These are phyloP conservation scores for Eupsilia transversa DNA, from an alignment of 2,888 invertebrate genomes.

Conservation along the genomic window DNA sequence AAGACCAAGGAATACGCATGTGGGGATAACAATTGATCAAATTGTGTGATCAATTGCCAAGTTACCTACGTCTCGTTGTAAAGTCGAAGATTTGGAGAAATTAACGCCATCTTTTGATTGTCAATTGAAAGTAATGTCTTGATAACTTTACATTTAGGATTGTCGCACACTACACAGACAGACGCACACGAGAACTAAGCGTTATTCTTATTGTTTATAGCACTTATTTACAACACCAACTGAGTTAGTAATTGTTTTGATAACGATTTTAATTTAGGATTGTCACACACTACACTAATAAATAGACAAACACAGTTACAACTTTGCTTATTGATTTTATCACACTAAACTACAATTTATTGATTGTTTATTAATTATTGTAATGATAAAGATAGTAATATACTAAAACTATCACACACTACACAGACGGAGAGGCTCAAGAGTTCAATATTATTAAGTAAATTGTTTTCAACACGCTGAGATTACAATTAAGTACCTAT, in stretches of 20 bases:
- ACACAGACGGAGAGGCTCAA: background rate
- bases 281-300: conserved; percentile 15
- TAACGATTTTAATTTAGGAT: conserved; percentile 17
- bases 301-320: background rate
- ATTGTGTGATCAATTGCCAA: conserved; percentile 28
- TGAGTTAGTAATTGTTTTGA: conserved; percentile 1
- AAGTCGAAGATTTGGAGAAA: background rate
- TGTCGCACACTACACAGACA: background rate
- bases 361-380: conserved; percentile 16
- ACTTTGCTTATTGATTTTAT: conserved; percentile 16
- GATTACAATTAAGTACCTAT: background rate
- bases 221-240: background rate
- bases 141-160: background rate
- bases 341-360: conserved; percentile 22
- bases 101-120: conserved; percentile 25
- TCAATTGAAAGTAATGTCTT: background rate
- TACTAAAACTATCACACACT: background rate
- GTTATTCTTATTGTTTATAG: background rate
- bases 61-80: conserved; percentile 34
- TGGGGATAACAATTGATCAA: background rate
- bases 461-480: background rate
- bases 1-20: background rate
- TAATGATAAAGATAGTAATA: background rate
- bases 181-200: background rate
- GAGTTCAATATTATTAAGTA: background rate